These are phyloP conservation scores for Grammomys dolichurus DNA, from an alignment of 2,113 vertebrate genomes.

Conservation along the genomic window DNA sequence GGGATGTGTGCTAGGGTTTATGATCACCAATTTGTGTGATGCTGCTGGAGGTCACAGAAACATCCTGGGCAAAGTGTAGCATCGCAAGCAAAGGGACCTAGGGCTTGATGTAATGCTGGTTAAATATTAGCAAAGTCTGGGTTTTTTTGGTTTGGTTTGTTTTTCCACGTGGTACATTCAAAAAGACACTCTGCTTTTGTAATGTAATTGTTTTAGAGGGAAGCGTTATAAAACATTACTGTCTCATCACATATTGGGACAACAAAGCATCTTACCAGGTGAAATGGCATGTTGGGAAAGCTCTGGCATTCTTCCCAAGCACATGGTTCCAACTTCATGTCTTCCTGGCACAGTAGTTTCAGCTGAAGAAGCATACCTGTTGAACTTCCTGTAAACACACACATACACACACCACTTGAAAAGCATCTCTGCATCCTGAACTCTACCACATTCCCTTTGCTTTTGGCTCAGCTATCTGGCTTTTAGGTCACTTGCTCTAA, in stretches of 20 bases:
- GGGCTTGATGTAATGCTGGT: constrained; percentile 4
- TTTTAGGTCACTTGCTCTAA: constrained; percentile 51
- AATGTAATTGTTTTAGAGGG: constrained; percentile 56
- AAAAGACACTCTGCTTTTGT: constrained; percentile 3
- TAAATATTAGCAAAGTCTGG: not conserved
- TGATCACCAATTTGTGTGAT: constrained; percentile 75
- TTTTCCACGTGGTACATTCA: constrained; percentile 1
- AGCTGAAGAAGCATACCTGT: not conserved
- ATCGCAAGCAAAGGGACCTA: not conserved
- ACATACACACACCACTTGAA: not conserved
- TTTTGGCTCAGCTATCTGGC: not conserved
- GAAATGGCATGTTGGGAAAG: not conserved
- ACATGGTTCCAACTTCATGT: not conserved
- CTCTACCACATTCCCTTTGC: constrained; percentile 53
- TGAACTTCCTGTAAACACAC: not conserved
- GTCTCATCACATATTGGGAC: constrained; percentile 44
- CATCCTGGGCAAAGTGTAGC: not conserved
- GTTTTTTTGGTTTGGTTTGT: not conserved
- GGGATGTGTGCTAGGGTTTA: constrained; percentile 36
- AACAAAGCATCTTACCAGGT: constrained; percentile 52
- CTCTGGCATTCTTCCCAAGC: not conserved
- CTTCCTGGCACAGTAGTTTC: constrained; percentile 22
- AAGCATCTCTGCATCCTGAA: not conserved
- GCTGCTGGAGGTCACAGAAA: constrained; percentile 64
- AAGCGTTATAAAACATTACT: constrained; percentile 56